Percentiles rank a stretch among this genome's conserved stretches.
Evolutionary conservation across 1,140 invertebrate genomes (phyloP).

Genomic region (Trichonephila inaurata): DNA sequence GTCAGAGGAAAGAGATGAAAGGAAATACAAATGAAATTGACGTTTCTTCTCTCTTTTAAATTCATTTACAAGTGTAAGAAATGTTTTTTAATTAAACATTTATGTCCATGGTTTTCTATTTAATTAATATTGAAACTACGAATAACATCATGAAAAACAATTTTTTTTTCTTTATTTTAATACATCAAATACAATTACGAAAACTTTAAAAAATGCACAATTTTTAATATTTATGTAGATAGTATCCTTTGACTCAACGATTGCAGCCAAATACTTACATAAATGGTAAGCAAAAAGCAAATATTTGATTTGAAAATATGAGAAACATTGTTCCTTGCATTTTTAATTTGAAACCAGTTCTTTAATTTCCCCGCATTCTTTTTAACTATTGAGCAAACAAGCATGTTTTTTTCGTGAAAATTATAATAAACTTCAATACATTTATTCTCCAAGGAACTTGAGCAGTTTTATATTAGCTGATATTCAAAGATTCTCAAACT

Average conservation of each 20-base stretch:
- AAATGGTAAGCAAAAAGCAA: not conserved
- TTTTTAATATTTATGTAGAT: too few relatives aligned
- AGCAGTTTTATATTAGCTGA: slow-evolving; percentile 13
- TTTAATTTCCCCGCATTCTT: not conserved
- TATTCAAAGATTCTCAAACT: not conserved
- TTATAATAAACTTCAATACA: not conserved
- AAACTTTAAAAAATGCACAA: too few relatives aligned
- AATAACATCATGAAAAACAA: too few relatives aligned
- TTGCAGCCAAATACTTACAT: not conserved
- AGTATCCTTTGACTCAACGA: not conserved
- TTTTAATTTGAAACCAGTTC: not conserved
- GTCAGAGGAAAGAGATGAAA: too few relatives aligned
- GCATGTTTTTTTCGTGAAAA: not conserved
- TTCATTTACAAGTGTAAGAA: too few relatives aligned
- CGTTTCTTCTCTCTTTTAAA: too few relatives aligned
- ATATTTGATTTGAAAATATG: not conserved
- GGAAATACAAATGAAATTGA: too few relatives aligned
- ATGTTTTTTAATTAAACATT: too few relatives aligned
- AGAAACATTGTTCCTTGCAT: not conserved
- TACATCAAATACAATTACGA: too few relatives aligned
- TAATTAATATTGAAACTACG: too few relatives aligned
- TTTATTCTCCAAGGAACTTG: not conserved
- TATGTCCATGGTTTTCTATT: too few relatives aligned
- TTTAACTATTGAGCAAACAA: not conserved
- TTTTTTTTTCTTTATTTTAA: too few relatives aligned